A percentile compares a stretch with the other conserved stretches of the same genome.
Evolutionary conservation across 2,888 invertebrate genomes (phyloP).

Genomic region (Brachynemurus nebulosus): DNA sequence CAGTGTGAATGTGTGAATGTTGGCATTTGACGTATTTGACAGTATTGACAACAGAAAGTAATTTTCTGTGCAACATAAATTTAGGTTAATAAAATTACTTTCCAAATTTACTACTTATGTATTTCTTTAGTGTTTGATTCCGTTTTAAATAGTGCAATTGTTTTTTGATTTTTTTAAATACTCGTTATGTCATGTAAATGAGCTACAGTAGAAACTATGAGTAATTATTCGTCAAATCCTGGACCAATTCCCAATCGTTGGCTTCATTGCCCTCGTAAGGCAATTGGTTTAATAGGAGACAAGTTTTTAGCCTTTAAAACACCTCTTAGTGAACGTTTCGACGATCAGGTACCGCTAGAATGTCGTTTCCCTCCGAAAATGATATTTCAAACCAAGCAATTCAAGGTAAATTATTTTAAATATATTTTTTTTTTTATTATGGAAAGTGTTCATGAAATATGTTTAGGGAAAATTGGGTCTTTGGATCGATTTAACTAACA

Average conservation of each 20-base stretch:
- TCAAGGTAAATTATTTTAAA: constrained; percentile 1
- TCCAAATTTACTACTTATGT: too few relatives aligned
- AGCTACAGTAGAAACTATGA: too few relatives aligned
- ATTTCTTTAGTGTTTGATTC: too few relatives aligned
- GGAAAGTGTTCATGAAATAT: constrained; percentile 14
- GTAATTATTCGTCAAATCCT: constrained; percentile 25
- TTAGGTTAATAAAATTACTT: too few relatives aligned
- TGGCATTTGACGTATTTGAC: too few relatives aligned
- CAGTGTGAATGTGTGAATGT: too few relatives aligned
- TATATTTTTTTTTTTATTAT: neutral
- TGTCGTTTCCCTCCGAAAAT: constrained; percentile 78
- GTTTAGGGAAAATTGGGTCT: constrained; percentile 72
- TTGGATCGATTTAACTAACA: constrained; percentile 96
- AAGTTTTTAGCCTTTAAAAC: constrained; percentile 94
- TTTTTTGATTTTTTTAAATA: too few relatives aligned
- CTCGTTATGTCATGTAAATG: too few relatives aligned
- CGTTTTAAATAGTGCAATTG: too few relatives aligned
- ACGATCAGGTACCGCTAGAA: constrained; percentile 70
- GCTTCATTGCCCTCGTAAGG: constrained; percentile 77
- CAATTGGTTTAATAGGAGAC: constrained; percentile 52
- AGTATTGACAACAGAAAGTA: too few relatives aligned
- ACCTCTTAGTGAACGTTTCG: constrained; percentile 69
- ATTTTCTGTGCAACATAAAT: too few relatives aligned
- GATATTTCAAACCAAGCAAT: constrained; percentile 45
- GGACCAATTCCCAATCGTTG: constrained; percentile 75